A percentile compares a stretch with the other conserved stretches of the same genome.
Evolutionary conservation across 2,797 vertebrate species (phyloP).

Genomic region (Erethizon dorsatum): DNA sequence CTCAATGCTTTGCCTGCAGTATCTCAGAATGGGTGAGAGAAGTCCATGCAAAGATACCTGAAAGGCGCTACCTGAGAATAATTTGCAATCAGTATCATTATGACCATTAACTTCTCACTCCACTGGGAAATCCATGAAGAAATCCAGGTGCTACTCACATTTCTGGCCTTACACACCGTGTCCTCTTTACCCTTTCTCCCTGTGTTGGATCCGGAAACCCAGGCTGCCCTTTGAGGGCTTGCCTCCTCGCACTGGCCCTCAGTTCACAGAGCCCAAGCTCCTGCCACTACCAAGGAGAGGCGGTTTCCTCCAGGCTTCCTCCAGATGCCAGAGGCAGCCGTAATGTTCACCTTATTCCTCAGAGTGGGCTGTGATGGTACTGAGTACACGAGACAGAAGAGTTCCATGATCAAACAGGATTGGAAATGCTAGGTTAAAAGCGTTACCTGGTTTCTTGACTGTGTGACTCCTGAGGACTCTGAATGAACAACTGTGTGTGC

Average conservation of each 20-base stretch:
- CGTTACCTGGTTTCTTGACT: not conserved
- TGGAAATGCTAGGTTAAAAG: not conserved
- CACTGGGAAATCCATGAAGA: fast-evolving
- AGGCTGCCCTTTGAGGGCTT: fast-evolving
- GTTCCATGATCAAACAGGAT: not conserved
- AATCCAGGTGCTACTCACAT: not conserved
- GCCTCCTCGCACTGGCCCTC: not conserved
- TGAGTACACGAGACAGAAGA: not conserved
- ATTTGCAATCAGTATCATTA: fast-evolving
- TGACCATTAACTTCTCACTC: not conserved
- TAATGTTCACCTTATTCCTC: not conserved
- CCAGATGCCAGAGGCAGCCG: not conserved
- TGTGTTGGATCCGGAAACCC: no score
- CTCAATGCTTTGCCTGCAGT: not conserved
- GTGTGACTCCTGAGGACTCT: not conserved
- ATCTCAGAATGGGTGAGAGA: not conserved
- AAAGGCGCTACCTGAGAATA: fast-evolving
- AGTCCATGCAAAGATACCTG: not conserved
- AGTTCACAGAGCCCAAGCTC: not conserved
- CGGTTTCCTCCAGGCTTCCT: not conserved
- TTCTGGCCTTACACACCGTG: not conserved
- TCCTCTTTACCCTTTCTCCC: not conserved
- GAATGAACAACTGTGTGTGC: fast-evolving
- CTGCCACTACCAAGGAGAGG: not conserved
- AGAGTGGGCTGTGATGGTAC: no score